Evolutionary conservation across 2,888 invertebrate genomes (phyloP).

Genomic region (Leucoma salicis): DNA sequence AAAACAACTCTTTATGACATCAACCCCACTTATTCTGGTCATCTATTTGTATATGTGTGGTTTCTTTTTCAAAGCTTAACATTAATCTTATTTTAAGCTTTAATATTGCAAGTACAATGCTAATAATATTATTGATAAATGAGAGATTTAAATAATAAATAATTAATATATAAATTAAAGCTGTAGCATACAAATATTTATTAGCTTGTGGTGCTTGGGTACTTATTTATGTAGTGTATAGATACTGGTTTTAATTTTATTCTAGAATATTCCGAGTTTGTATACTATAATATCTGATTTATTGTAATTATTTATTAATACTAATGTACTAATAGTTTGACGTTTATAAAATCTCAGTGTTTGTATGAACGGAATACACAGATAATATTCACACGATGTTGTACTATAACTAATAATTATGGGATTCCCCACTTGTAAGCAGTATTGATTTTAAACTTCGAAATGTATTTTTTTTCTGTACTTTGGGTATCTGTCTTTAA

Average conservation of each 20-base stretch:
- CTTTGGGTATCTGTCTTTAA: too few relatives aligned
- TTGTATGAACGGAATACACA: too few relatives aligned
- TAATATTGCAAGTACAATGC: conserved; percentile 74
- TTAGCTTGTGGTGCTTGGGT: conserved; percentile 76
- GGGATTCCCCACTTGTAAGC: too few relatives aligned
- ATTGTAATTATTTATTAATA: neutral
- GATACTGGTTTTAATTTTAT: conserved; percentile 40
- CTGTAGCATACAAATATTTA: conserved; percentile 59
- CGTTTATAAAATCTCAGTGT: neutral
- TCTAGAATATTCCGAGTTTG: neutral
- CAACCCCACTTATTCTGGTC: conserved; percentile 30
- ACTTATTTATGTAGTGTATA: conserved; percentile 56
- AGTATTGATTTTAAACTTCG: too few relatives aligned
- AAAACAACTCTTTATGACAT: neutral
- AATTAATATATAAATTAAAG: conserved; percentile 61
- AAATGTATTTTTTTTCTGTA: too few relatives aligned
- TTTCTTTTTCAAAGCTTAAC: conserved; percentile 36
- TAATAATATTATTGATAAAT: conserved; percentile 45
- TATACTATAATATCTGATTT: neutral
- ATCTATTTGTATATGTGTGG: conserved; percentile 34
- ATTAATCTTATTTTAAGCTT: conserved; percentile 65
- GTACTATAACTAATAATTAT: too few relatives aligned
- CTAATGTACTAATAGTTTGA: neutral
- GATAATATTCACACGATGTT: too few relatives aligned
- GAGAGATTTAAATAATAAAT: conserved; percentile 55